A percentile compares a stretch with the other conserved stretches of the same genome.
Conservation (phyloP, 2,888 invertebrate species). For the Pandemis heparana region DNA sequence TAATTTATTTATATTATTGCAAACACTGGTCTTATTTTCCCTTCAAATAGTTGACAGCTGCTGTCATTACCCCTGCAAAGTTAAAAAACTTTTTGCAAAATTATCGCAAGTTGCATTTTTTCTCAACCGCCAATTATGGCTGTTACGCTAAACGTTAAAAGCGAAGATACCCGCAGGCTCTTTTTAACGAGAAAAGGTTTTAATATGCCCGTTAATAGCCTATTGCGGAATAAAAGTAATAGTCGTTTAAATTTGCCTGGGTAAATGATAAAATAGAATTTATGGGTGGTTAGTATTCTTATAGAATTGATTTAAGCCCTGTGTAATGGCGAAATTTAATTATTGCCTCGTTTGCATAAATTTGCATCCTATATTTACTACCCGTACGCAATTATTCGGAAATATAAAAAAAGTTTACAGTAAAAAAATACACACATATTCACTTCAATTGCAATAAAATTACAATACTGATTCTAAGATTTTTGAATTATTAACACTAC, state of each 20-base stretch:
- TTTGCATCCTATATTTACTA: too few species aligned
- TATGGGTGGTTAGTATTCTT: not conserved
- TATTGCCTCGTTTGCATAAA: too few species aligned
- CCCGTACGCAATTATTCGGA: too few species aligned
- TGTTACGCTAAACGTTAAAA: constrained; percentile 26
- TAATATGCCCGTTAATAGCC: constrained; percentile 31
- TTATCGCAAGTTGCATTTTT: constrained; percentile 13
- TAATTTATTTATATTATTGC: not conserved
- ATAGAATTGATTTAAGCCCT: too few species aligned
- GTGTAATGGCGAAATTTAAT: too few species aligned
- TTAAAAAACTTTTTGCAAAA: constrained; percentile 12
- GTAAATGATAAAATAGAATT: constrained; percentile 1
- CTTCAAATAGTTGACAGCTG: constrained; percentile 3
- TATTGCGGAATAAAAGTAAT: constrained; percentile 38
- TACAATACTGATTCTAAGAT: too few species aligned
- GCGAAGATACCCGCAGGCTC: constrained; percentile 24
- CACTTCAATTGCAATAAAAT: too few species aligned
- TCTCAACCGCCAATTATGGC: constrained; percentile 27
- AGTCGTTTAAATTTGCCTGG: constrained; percentile 10
- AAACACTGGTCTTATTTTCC: not conserved
- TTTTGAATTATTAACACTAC: too few species aligned
- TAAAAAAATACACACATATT: too few species aligned
- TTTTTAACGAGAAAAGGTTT: constrained; percentile 28
- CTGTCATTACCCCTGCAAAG: constrained; percentile 8
- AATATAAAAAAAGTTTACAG: too few species aligned